Percentiles rank a stretch among this genome's conserved stretches.
Evolutionary conservation across 92 coral and sea anemone genomes (phyloP).

Genomic region (Muricea muricata): DNA sequence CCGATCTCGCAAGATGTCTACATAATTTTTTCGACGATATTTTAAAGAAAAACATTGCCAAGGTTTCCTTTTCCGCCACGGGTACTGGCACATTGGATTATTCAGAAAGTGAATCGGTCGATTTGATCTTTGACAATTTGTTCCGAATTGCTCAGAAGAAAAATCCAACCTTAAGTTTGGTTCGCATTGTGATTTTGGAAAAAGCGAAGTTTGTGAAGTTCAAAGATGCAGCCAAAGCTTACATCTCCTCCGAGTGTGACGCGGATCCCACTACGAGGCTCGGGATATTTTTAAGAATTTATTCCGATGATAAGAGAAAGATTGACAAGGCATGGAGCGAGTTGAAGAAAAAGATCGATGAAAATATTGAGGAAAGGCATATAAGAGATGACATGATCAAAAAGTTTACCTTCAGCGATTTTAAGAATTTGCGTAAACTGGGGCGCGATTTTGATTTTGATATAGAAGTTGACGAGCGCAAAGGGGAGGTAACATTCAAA

Average conservation of each 20-base stretch:
- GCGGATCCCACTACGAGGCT: background rate
- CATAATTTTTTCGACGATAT: constrained; percentile 17
- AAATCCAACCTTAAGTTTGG: background rate
- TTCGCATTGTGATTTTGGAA: background rate
- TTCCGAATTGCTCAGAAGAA: background rate
- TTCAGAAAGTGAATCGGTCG: constrained; percentile 36
- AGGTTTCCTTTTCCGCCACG: constrained; percentile 44
- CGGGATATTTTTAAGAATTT: background rate
- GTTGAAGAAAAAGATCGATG: background rate
- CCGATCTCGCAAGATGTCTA: constrained; percentile 36
- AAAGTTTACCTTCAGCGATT: background rate
- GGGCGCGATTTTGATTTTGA: background rate
- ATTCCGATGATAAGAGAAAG: background rate
- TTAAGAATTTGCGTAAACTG: background rate
- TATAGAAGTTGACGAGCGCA: background rate
- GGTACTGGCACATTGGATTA: constrained; percentile 36
- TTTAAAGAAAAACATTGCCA: background rate
- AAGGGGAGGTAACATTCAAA: background rate
- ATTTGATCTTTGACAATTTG: constrained; percentile 21
- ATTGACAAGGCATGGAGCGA: constrained; percentile 24
- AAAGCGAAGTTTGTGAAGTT: background rate
- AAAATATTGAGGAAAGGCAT: background rate
- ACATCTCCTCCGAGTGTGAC: no score
- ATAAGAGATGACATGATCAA: constrained; percentile 1
- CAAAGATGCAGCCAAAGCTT: background rate